Conservation (phyloP, 2,113 vertebrate genomes). For the Heptranchias perlo region DNA sequence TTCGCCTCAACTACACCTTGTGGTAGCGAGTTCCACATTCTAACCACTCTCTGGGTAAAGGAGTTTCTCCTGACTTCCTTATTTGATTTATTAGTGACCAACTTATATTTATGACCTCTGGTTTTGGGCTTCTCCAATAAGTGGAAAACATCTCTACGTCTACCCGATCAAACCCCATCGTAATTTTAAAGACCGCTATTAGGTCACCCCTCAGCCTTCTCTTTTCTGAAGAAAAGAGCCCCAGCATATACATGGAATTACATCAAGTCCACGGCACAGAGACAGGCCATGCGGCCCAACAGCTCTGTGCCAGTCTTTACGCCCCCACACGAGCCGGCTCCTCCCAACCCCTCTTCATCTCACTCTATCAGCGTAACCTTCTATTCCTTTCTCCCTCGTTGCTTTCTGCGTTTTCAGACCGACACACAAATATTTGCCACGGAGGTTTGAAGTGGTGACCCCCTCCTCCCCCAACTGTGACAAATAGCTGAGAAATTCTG, state of each 20-base stretch:
- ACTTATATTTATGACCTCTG: neutral
- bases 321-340: too few relatives aligned
- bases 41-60: neutral
- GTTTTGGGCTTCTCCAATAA: neutral
- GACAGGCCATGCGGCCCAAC: too few relatives aligned
- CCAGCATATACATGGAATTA: neutral
- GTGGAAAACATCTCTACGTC: neutral
- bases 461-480: neutral
- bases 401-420: neutral
- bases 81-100: neutral
- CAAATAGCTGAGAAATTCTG: conserved; percentile 14
- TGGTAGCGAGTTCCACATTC: neutral
- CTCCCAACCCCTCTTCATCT: too few relatives aligned
- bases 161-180: neutral
- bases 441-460: neutral
- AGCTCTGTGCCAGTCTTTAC: too few relatives aligned
- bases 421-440: neutral
- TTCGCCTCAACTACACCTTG: neutral
- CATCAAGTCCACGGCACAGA: too few relatives aligned
- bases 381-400: too few relatives aligned
- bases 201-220: neutral
- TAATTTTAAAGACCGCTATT: neutral
- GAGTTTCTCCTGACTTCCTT: neutral
- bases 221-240: neutral
- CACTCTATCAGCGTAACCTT: too few relatives aligned